A percentile compares a stretch with the other conserved stretches of the same genome.
Conservation (phyloP, 2,797 vertebrate genomes). For the Dicrostonyx torquatus region DNA sequence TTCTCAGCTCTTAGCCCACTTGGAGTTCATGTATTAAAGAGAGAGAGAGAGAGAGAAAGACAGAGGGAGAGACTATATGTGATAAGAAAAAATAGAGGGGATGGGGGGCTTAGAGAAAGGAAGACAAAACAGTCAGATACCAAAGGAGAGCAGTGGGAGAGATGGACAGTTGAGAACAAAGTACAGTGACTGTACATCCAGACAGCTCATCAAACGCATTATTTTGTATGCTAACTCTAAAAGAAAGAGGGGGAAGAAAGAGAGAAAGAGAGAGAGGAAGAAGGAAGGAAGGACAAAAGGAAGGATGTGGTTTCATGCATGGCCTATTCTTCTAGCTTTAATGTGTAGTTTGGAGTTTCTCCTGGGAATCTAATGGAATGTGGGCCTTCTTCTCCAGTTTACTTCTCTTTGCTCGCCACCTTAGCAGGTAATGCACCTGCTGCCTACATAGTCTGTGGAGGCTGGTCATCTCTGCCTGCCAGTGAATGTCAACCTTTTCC, state of each 20-base stretch:
- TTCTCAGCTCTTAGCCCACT: neutral
- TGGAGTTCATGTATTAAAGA: neutral
- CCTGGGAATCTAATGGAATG: neutral
- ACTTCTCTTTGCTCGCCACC: neutral
- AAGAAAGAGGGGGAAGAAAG: neutral
- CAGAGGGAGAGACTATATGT: neutral
- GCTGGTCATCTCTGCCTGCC: constrained; percentile 8
- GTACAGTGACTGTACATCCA: neutral
- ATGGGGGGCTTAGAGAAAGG: neutral
- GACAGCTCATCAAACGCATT: neutral
- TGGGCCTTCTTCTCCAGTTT: neutral
- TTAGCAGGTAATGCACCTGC: constrained; percentile 23
- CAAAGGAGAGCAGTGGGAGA: neutral
- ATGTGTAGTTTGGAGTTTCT: neutral
- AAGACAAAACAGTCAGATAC: neutral
- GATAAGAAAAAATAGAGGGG: neutral
- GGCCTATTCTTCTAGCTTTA: neutral
- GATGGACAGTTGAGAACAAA: neutral
- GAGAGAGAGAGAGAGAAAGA: fast-evolving
- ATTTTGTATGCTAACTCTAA: neutral
- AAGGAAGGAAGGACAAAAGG: too few species aligned
- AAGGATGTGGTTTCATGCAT: neutral
- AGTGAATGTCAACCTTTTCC: constrained; percentile 71
- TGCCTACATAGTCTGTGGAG: neutral
- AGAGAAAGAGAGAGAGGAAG: neutral